Percentiles rank a stretch among this genome's conserved stretches.
Conservation (phyloP, 2,113 vertebrate genomes). For the Alligator sinensis region DNA sequence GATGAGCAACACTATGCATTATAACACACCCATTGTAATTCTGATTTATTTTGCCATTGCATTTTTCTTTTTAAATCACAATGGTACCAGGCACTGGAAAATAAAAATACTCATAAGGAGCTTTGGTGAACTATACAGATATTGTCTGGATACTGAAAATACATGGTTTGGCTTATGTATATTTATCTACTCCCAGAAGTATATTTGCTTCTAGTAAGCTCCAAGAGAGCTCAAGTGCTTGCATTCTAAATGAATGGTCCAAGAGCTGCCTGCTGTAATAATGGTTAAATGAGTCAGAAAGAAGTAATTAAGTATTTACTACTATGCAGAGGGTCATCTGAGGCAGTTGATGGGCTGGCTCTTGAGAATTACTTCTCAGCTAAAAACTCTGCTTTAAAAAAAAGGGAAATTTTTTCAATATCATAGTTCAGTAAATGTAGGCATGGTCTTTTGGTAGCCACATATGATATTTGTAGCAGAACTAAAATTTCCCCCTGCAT, state of each 20-base stretch:
- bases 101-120: not conserved
- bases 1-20: not conserved
- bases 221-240: not conserved
- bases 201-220: not conserved
- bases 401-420: not conserved
- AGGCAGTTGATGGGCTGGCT: not conserved
- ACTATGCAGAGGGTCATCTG: not conserved
- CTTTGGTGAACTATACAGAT: not conserved
- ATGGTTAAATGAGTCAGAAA: not conserved
- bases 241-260: not conserved
- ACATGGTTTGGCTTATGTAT: not conserved
- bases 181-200: not conserved
- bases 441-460: not conserved
- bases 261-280: not conserved
- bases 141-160: not conserved
- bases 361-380: not conserved
- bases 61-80: not conserved
- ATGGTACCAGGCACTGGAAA: not conserved
- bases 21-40: not conserved
- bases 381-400: slow-evolving; percentile 15
- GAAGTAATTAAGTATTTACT: not conserved
- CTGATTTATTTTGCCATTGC: not conserved
- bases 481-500: not conserved
- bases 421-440: not conserved
- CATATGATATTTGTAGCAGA: not conserved